Evolutionary conservation across 2,888 invertebrate species (phyloP).

Genomic region (Galeopsomyia nigrocyanea): DNA sequence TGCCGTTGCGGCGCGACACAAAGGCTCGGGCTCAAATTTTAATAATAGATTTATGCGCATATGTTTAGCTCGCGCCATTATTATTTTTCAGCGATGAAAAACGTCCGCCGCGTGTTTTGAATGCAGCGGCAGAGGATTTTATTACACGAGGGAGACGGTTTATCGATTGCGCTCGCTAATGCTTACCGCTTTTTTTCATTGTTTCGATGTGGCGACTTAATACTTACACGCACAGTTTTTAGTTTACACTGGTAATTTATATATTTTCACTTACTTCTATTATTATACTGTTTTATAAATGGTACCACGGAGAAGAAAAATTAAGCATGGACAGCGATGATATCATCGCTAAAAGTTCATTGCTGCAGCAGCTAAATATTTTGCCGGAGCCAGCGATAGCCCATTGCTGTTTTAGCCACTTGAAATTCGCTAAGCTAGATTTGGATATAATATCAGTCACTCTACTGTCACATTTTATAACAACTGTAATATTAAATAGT

Average conservation of each 20-base stretch:
- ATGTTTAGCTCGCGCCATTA: slow-evolving; percentile 64
- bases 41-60: slow-evolving; percentile 69
- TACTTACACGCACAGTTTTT: neutral
- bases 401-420: too few relatives aligned
- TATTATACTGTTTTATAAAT: too few relatives aligned
- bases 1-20: slow-evolving; percentile 51
- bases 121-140: neutral
- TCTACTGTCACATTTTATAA: too few relatives aligned
- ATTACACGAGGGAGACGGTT: slow-evolving; percentile 17
- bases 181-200: slow-evolving; percentile 6
- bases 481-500: too few relatives aligned
- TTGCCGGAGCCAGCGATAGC: too few relatives aligned
- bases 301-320: too few relatives aligned
- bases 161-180: slow-evolving; percentile 4
- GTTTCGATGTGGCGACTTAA: slow-evolving; percentile 3
- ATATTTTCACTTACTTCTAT: too few relatives aligned
- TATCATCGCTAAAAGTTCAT: too few relatives aligned
- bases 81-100: slow-evolving; percentile 52
- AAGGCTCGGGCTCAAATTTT: slow-evolving; percentile 60
- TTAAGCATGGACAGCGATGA: too few relatives aligned
- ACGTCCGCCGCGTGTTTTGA: neutral
- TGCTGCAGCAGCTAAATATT: too few relatives aligned
- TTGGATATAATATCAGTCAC: too few relatives aligned
- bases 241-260: neutral
- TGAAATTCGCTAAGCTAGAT: too few relatives aligned